Evolutionary conservation across 2,888 invertebrate species (phyloP), one percentile per base, ranked within the genome.

Genomic region (Eupsilia transversa): DNA sequence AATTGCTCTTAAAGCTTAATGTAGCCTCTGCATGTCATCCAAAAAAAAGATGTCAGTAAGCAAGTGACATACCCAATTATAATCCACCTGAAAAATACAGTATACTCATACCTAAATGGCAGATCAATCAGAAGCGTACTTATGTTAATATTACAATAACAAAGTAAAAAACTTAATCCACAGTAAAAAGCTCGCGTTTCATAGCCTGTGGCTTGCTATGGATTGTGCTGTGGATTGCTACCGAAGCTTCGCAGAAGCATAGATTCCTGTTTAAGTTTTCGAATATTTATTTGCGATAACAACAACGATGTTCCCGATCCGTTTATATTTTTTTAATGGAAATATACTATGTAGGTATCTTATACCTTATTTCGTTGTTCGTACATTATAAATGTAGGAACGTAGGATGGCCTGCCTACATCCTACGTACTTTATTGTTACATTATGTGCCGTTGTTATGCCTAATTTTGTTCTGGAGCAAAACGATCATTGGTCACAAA

Each of bases 401-500:
- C 17, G 33, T 33, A 17, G n/a, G 33, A 64, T n/a, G n/a, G n/a
- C n/a, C n/a, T n/a, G n/a, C n/a, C n/a, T n/a, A n/a, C n/a, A n/a
- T n/a, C n/a, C n/a, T n/a, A n/a, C n/a, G n/a, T n/a, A n/a, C n/a
- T n/a, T n/a, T n/a, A 33, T 33, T 65, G 30, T 60, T 38, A 30
- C 9, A 30, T 41, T n/a, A 38, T 23, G 27, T 23, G 27, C 17
- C 3, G 23, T 27, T 60, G 17, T 43, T 43, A 43, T 54, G 12
- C 14, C 20, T 46, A 46, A 63, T 46, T 79, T 69, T 46, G 4
- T 57, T 68, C 1, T 46, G 20, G 9, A 59, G 23, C 2, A 10
- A 57, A 59, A 60, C 17, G 20, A 57, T 72, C 63, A 67, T 66
- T 64, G 52, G 52, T 23, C 56, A 66, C 30, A 68, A 27, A 60